A percentile compares a stretch with the other conserved stretches of the same genome.
These are phyloP conservation scores for Argya squamiceps DNA, from an alignment of 2,797 vertebrate species.

Conservation along the genomic window DNA sequence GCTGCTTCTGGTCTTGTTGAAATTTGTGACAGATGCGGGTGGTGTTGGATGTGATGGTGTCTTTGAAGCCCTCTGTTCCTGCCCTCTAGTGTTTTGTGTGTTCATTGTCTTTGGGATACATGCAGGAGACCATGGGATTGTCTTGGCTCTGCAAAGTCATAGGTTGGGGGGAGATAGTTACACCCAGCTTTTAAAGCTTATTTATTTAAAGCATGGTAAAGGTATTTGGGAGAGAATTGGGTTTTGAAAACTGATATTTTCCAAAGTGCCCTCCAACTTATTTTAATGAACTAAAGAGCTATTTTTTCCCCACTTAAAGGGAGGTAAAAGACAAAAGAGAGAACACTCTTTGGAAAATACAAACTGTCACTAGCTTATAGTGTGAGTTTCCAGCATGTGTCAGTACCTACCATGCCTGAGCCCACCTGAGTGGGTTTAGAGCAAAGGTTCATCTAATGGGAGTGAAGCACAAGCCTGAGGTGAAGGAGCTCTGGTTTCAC, in stretches of 20 bases:
- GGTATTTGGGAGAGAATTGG: background rate
- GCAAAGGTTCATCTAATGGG: background rate
- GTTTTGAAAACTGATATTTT: background rate
- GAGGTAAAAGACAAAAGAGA: background rate
- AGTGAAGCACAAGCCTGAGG: fast-evolving
- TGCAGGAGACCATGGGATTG: background rate
- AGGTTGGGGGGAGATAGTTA: background rate
- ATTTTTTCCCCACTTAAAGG: fast-evolving
- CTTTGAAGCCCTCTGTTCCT: background rate
- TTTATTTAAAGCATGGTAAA: background rate
- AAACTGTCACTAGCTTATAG: background rate
- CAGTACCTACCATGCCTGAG: background rate
- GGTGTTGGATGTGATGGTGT: background rate
- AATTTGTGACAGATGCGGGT: background rate
- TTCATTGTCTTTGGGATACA: fast-evolving
- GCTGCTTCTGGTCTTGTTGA: background rate
- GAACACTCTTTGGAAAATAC: background rate
- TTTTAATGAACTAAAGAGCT: background rate
- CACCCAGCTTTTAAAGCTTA: background rate
- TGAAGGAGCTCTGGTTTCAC: background rate
- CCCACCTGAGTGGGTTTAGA: background rate
- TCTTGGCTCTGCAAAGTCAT: background rate
- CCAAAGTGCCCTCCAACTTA: background rate
- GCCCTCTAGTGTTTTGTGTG: background rate
- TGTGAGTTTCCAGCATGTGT: background rate